These are phyloP conservation scores for Nephrotoma guestfalica DNA, from an alignment of 2,888 invertebrate species.

Conservation along the genomic window DNA sequence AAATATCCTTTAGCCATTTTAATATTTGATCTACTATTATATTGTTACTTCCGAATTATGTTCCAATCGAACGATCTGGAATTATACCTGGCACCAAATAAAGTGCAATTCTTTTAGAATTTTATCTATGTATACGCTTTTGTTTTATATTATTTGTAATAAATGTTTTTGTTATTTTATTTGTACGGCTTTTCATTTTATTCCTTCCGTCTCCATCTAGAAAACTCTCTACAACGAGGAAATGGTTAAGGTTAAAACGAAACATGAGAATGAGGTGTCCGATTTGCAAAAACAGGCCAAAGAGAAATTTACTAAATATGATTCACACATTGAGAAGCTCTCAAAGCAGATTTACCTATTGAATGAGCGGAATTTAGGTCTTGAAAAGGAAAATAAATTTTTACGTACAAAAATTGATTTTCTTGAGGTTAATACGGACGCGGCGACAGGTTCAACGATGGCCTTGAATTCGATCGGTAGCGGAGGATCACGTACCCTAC, in stretches of 20 bases:
- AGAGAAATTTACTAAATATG: conserved; percentile 20
- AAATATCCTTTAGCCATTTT: conserved; percentile 20
- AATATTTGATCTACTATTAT: conserved; percentile 17
- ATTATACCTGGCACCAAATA: background rate
- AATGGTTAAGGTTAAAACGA: conserved; percentile 26
- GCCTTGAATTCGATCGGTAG: background rate
- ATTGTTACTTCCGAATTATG: background rate
- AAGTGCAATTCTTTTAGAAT: background rate
- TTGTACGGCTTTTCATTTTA: background rate
- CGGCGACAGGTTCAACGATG: background rate
- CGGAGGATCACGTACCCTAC: background rate
- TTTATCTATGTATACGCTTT: background rate
- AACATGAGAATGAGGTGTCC: conserved; percentile 25
- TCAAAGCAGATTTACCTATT: conserved; percentile 26
- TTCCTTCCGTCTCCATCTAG: conserved; percentile 15
- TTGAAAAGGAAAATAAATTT: conserved; percentile 27
- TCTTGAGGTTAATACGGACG: conserved; percentile 14
- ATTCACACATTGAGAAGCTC: conserved; percentile 24
- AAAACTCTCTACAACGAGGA: conserved; percentile 29
- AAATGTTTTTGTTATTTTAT: background rate
- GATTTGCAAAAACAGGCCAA: conserved; percentile 16
- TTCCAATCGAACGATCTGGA: background rate
- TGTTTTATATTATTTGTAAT: background rate
- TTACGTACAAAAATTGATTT: conserved; percentile 25
- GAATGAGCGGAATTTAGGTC: conserved; percentile 27